Base-by-base conservation (phyloP, 2,888 invertebrate genomes). In the Matsumyia berberina region DNA sequence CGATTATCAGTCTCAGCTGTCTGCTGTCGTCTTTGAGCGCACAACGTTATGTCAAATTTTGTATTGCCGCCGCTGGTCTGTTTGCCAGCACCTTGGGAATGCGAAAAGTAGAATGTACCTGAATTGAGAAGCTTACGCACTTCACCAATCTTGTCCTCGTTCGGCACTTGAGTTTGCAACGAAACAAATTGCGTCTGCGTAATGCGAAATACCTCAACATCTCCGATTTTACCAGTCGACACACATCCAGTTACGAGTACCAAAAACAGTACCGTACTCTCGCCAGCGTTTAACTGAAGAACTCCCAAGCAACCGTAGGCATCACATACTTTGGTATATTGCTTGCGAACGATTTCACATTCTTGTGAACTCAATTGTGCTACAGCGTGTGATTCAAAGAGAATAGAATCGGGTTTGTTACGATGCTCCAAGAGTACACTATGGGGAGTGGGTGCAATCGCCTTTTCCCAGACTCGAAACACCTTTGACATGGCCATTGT, bases 51-150 rank as follows among this genome's bases (percentile, higher is more conserved):
- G 93, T 99, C 99, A 90, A 98, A 95, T 57, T 95, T 93, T 8
- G 81, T 74, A 66, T 92, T 91, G 88, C 91, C 92, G 49, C 78
- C 44, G 12, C 57, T 88, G 4, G 88, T 89, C 35, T 91, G 53
- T 5, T 82, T 86, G 15, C 88, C 51, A 9, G 76, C 83, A 76
- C 89, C 89, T 44, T 79, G 42, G 12, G 88, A 79, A 79, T 91
- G 92, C 0, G 98, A 96, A 92, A 99, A 99, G 91, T 99, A 99
- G 92, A 99, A 99, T 39, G 98, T 98, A 9, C 99, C 99, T n/a
- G 99, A 98, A 91, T 98, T 98, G 3, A 99, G 93, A 69, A 99
- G 93, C 91, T 98, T 98, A 86, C 97, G 94, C 12, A 94, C 94
- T 89, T 94, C 94, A 44, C 93, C 92, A 15, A 94, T 94, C 89